These are phyloP conservation scores for Mesitornis unicolor DNA, from an alignment of 2,113 vertebrate genomes.

Conservation along the genomic window DNA sequence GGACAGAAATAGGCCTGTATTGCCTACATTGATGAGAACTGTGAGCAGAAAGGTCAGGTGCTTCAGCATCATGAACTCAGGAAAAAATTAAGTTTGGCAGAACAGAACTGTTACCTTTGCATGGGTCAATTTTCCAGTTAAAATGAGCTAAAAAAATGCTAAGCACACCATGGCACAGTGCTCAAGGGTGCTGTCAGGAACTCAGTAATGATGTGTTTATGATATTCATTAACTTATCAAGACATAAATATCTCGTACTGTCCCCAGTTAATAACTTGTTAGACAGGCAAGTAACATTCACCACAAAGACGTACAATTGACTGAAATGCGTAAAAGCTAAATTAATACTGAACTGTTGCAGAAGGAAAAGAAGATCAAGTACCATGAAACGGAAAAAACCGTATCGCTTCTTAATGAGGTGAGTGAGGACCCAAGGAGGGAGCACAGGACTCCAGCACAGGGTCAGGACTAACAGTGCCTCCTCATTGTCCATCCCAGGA, in stretches of 20 bases:
- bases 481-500: rapidly evolving
- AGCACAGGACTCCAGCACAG: neutral
- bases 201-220: neutral
- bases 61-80: neutral
- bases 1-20: neutral
- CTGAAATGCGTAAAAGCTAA: neutral
- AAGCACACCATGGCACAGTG: neutral
- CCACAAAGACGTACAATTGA: neutral
- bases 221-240: neutral
- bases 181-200: neutral
- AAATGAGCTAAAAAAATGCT: neutral
- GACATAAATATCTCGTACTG: neutral
- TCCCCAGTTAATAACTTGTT: neutral
- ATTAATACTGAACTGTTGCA: neutral
- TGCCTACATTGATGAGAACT: neutral
- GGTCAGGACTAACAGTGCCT: neutral
- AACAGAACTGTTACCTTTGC: neutral
- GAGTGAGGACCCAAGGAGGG: rapidly evolving
- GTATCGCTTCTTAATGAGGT: neutral
- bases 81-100: neutral
- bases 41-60: neutral
- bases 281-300: neutral
- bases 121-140: neutral
- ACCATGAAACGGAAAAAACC: neutral
- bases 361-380: neutral